Evolutionary conservation across 2,888 invertebrate genomes (phyloP).

Genomic region (Drosophila atripex): DNA sequence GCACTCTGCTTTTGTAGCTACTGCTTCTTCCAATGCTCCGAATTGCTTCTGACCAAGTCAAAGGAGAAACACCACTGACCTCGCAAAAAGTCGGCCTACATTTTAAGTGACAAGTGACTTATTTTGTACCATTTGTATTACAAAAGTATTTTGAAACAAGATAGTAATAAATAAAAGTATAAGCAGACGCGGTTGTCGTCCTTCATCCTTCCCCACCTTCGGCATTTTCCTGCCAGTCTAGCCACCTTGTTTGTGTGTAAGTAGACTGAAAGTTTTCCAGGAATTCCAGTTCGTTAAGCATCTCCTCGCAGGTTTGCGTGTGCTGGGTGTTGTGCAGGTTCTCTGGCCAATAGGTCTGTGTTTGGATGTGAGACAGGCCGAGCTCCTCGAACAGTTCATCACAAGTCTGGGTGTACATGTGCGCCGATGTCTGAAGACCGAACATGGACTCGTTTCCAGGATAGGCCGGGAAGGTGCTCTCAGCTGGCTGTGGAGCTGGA

Average conservation of each 20-base stretch:
- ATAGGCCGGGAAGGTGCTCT: constrained; percentile 14
- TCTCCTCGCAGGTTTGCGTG: constrained; percentile 82
- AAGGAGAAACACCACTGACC: constrained; percentile 38
- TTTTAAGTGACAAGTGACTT: constrained; percentile 4
- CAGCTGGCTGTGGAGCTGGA: neutral
- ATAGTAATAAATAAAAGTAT: neutral
- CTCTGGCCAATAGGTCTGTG: constrained; percentile 86
- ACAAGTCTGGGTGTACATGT: constrained; percentile 85
- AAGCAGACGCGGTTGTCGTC: neutral
- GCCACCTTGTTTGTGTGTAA: constrained; percentile 82
- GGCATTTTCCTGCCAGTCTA: constrained; percentile 63
- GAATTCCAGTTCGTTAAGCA: constrained; percentile 74
- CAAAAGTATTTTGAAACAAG: constrained; percentile 1
- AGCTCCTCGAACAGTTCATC: constrained; percentile 86
- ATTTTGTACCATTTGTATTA: constrained; percentile 9
- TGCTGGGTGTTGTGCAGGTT: constrained; percentile 80
- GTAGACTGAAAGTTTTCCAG: constrained; percentile 81
- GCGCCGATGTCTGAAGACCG: constrained; percentile 56
- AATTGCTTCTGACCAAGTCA: constrained; percentile 63
- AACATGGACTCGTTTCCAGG: constrained; percentile 50
- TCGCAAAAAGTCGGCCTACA: constrained; percentile 11
- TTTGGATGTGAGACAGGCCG: constrained; percentile 87
- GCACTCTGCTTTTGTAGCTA: constrained; percentile 81
- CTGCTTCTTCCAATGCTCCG: constrained; percentile 83
- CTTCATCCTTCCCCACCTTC: constrained; percentile 12